Evolutionary conservation across 2,888 invertebrate species (phyloP).

Genomic region (Mythimna pallens): DNA sequence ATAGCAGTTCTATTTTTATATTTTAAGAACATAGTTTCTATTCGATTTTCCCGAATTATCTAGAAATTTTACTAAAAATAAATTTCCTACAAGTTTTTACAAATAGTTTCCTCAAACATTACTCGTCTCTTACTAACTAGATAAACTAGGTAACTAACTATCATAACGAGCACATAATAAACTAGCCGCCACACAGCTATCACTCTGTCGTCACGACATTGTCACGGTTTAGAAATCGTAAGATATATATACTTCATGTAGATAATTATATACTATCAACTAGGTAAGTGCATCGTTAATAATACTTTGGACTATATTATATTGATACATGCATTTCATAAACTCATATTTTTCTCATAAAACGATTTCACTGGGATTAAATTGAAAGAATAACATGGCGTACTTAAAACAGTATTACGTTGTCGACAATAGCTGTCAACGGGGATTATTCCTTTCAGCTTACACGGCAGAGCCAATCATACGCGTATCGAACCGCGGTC

Average conservation of each 20-base stretch:
- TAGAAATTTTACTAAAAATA: not conserved
- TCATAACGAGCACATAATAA: constrained; percentile 14
- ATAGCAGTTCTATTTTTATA: not conserved
- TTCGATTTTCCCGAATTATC: not conserved
- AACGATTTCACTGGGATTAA: constrained; percentile 11
- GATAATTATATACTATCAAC: constrained; percentile 33
- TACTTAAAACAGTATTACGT: constrained; percentile 48
- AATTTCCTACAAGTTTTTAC: not conserved
- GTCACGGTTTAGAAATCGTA: constrained; percentile 52
- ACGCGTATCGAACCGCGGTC: constrained; percentile 64
- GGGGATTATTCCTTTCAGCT: constrained; percentile 69
- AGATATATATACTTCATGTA: constrained; percentile 37
- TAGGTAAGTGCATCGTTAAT: constrained; percentile 7
- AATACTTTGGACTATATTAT: not conserved
- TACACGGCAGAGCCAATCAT: constrained; percentile 65
- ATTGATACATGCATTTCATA: not conserved
- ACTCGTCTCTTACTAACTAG: not conserved
- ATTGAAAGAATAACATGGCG: constrained; percentile 27
- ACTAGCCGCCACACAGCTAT: constrained; percentile 50
- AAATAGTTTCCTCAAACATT: not conserved
- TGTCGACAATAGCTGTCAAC: constrained; percentile 66
- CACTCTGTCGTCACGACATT: constrained; percentile 50
- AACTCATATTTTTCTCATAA: constrained; percentile 7
- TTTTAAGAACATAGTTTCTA: not conserved
- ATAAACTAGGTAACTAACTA: not conserved